Base-by-base conservation (phyloP, 2,113 vertebrate species). In the Nerophis ophidion region DNA sequence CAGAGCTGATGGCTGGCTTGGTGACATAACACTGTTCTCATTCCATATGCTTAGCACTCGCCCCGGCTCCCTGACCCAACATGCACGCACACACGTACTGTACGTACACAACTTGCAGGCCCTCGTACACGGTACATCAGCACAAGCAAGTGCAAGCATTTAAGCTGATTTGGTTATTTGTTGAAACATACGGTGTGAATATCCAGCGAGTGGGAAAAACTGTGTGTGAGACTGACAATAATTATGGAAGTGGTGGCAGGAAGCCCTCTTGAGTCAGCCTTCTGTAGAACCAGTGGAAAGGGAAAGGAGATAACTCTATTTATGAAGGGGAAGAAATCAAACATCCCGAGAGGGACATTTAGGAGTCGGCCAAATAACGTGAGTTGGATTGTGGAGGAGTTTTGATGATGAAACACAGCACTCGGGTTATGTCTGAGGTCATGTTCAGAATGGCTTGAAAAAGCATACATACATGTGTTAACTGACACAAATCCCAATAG, bases 181-280 rank as follows among this genome's bases (percentile, higher is more conserved):
- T 42, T 57, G 13, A 76, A 73, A 73, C 68, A 72, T 76, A 70
- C 72, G 52, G 57, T 63, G 56, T 42, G 44, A 55, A 72, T 76
- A 73, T 65, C 11, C 61, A 48, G 56, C 8, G 50, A 70, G 73
- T 56, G 53, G 63, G 64, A 78, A 72, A 77, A 67, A 64, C 66
- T 42, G 60, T 67, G 59, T 19, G 70, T 70, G 77, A 83, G 76
- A 75, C 73, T 68, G 69, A 78, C 66, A 75, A 71, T 70, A 86
- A 83, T 71, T 72, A 77, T 76, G 74, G 74, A 87, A 79, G 84
- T 66, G 74, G 66, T 75, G 59, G 69, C 78, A 84, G 81, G 81
- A 83, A 83, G 81, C 78, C 56, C 66, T 65, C 59, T 69, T 83
- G 82, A 87, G 74, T 85, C 79, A 86, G 70, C 55, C 69, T 85